A percentile compares a stretch with the other conserved stretches of the same genome.
Conservation (phyloP, 1,140 invertebrate genomes). For the Teleogryllus occipitalis region DNA sequence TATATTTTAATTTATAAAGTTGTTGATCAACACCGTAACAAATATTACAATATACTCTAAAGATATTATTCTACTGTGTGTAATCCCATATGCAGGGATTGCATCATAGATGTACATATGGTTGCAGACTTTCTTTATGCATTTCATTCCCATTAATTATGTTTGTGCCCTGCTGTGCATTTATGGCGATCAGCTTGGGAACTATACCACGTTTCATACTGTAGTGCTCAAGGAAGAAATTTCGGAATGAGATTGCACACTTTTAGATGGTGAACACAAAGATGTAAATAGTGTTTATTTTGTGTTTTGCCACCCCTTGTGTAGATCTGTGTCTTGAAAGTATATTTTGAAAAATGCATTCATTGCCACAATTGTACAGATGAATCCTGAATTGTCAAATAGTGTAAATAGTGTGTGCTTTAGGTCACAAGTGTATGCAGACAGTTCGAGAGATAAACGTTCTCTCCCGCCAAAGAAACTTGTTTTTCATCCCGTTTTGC, state of each 20-base stretch:
- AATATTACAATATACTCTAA: constrained; percentile 6
- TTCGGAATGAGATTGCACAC: neutral
- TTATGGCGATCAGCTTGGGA: neutral
- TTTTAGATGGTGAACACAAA: neutral
- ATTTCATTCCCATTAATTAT: neutral
- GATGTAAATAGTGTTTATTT: neutral
- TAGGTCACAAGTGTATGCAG: neutral
- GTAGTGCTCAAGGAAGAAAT: neutral
- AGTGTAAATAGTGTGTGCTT: constrained; percentile 4
- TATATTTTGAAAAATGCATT: neutral
- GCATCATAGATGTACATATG: neutral
- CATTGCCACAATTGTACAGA: constrained; percentile 4
- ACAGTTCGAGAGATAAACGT: neutral
- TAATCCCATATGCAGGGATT: neutral
- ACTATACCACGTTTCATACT: neutral
- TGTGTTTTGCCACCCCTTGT: neutral
- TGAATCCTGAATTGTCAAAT: neutral
- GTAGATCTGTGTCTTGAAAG: neutral
- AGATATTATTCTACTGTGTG: neutral
- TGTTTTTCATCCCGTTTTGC: constrained; percentile 4
- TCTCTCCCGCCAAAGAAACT: constrained; percentile 3
- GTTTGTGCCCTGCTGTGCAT: neutral
- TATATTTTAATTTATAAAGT: neutral
- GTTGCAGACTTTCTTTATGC: neutral
- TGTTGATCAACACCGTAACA: neutral